Percentiles rank a stretch among this genome's conserved stretches.
These are phyloP conservation scores for Casuarius casuarius DNA, from an alignment of 2,113 vertebrate species.

Conservation along the genomic window DNA sequence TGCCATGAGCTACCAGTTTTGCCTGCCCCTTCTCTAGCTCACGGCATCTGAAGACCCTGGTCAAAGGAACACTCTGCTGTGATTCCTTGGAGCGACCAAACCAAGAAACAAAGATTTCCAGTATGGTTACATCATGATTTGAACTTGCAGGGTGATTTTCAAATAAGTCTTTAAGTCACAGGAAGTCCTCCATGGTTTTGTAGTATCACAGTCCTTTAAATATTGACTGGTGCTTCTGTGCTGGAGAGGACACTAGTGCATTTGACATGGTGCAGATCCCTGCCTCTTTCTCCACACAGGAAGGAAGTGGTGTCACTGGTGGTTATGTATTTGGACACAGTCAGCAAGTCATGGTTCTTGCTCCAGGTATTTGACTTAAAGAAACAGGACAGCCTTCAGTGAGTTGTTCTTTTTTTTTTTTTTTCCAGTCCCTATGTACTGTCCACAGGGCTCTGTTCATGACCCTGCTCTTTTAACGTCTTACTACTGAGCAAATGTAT, in stretches of 20 bases:
- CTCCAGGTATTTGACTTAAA: not conserved
- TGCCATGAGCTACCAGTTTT: not conserved
- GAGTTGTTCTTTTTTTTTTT: not conserved
- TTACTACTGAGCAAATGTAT: not conserved
- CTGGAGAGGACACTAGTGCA: not conserved
- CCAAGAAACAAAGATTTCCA: not conserved
- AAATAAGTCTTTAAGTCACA: not conserved
- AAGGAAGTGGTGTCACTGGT: not conserved
- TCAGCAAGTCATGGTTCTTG: not conserved
- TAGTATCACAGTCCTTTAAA: not conserved
- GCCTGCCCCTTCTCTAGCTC: not conserved
- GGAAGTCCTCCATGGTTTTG: not conserved
- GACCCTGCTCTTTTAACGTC: not conserved
- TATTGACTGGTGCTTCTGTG: not conserved
- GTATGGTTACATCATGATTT: not conserved
- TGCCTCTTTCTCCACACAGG: not conserved
- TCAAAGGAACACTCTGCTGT: not conserved
- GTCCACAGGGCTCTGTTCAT: not conserved
- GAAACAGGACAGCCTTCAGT: not conserved
- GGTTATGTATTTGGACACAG: not conserved
- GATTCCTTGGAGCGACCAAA: not conserved
- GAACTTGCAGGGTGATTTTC: not conserved
- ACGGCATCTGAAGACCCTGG: not conserved
- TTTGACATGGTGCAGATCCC: not conserved
- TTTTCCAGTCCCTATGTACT: not conserved